Evolutionary conservation across 2,888 invertebrate genomes (phyloP).

Genomic region (Plagiodera versicolora): DNA sequence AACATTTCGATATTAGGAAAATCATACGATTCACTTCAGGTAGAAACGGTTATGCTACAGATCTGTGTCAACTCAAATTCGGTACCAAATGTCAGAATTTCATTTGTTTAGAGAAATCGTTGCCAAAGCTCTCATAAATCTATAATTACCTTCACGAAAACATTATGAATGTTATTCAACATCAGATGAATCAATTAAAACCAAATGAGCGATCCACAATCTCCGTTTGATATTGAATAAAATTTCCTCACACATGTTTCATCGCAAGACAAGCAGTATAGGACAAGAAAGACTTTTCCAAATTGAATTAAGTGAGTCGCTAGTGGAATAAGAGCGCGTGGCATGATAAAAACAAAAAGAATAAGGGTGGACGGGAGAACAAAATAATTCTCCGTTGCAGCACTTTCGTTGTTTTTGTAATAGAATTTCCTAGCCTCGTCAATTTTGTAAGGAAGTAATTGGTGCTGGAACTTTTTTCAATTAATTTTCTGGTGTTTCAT

Average conservation of each 20-base stretch:
- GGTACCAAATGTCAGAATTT: no score
- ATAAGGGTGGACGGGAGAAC: not conserved
- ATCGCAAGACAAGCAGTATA: not conserved
- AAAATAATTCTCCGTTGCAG: not conserved
- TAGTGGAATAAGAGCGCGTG: not conserved
- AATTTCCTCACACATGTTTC: not conserved
- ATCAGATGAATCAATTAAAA: no score
- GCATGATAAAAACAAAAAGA: not conserved
- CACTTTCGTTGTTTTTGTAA: slow-evolving; percentile 4
- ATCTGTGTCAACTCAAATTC: no score
- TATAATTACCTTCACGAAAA: no score
- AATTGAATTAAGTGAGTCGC: not conserved
- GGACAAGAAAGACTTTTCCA: not conserved
- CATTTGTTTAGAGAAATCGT: no score
- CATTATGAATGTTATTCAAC: no score
- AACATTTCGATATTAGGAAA: no score
- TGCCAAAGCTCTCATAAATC: no score
- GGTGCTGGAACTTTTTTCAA: not conserved
- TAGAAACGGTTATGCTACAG: no score
- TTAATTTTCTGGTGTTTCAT: not conserved
- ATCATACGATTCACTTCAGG: no score
- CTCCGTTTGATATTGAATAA: not conserved
- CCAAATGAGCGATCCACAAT: no score
- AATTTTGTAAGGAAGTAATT: slow-evolving; percentile 1
- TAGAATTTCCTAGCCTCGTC: not conserved